Conservation (phyloP, 2,113 vertebrate species). For the Parotia lawesii region DNA sequence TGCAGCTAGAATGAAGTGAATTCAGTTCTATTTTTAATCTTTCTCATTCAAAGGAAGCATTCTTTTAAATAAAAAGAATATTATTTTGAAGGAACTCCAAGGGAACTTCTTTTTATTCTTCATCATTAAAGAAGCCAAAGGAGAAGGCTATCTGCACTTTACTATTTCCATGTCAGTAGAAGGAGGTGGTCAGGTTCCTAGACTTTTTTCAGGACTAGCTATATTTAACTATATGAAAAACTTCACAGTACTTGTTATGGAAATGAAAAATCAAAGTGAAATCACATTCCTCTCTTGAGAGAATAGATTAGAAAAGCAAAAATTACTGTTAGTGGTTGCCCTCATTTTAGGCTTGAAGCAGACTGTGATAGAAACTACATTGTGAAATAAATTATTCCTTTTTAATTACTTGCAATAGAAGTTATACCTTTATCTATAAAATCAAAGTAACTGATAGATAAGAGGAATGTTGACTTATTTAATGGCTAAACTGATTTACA, state of each 20-base stretch:
- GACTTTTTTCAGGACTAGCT: neutral
- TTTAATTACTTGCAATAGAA: slow-evolving; percentile 58
- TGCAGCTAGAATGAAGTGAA: neutral
- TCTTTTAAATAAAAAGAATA: neutral
- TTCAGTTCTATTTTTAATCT: neutral
- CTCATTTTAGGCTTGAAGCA: slow-evolving; percentile 56
- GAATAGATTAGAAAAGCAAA: slow-evolving; percentile 41
- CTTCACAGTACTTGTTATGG: slow-evolving; percentile 16
- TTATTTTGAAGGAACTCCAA: neutral
- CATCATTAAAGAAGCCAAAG: neutral
- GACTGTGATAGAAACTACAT: slow-evolving; percentile 38
- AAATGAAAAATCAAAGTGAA: slow-evolving; percentile 51
- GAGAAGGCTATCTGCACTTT: neutral
- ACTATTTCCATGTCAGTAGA: neutral
- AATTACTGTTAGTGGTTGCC: slow-evolving; percentile 32
- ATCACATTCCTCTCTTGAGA: slow-evolving; percentile 24
- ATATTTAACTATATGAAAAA: neutral
- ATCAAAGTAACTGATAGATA: slow-evolving; percentile 59
- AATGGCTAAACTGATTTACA: slow-evolving; percentile 59
- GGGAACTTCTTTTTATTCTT: neutral
- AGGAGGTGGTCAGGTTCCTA: neutral
- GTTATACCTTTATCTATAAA: slow-evolving; percentile 62
- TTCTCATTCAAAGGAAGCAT: neutral
- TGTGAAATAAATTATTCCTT: slow-evolving; percentile 65
- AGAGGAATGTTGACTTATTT: slow-evolving; percentile 51